phyloP scores from a whole-genome alignment of 2,113 vertebrate genomes.

The Macquaria australasica region DNA sequence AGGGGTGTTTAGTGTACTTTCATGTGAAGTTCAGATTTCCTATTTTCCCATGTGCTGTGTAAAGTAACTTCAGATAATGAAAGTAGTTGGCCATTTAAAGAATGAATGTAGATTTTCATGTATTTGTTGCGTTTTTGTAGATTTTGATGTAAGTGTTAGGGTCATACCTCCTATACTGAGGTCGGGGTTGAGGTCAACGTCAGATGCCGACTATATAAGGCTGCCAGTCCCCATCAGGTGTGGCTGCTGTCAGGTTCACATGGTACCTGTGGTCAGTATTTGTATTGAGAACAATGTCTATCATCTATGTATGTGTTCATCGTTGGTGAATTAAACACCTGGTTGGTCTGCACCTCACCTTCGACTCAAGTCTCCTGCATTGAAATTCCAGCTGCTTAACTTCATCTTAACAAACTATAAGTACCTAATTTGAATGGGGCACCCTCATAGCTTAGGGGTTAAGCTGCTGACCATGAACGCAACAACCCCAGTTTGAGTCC shows the following conservation, averaged over 20 bases:
- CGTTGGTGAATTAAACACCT: neutral
- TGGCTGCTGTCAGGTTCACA: neutral
- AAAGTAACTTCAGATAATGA: neutral
- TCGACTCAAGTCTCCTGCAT: neutral
- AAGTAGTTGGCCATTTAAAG: neutral
- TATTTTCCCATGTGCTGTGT: neutral
- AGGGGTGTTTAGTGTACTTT: neutral
- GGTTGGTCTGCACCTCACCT: neutral
- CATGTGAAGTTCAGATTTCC: neutral
- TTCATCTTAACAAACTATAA: neutral
- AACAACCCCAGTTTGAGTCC: neutral
- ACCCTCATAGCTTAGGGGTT: too few relatives aligned
- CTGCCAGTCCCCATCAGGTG: neutral
- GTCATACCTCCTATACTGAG: neutral
- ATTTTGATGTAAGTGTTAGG: neutral
- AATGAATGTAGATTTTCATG: neutral
- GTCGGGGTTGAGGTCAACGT: neutral
- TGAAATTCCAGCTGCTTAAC: neutral
- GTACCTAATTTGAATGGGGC: too few relatives aligned
- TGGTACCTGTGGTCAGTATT: neutral
- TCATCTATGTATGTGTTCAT: neutral
- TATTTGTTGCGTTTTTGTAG: neutral
- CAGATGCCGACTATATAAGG: neutral
- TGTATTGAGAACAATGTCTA: neutral
- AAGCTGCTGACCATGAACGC: neutral